phyloP scores from a whole-genome alignment of 2,888 invertebrate genomes.

The Cacoxenus indagator region DNA sequence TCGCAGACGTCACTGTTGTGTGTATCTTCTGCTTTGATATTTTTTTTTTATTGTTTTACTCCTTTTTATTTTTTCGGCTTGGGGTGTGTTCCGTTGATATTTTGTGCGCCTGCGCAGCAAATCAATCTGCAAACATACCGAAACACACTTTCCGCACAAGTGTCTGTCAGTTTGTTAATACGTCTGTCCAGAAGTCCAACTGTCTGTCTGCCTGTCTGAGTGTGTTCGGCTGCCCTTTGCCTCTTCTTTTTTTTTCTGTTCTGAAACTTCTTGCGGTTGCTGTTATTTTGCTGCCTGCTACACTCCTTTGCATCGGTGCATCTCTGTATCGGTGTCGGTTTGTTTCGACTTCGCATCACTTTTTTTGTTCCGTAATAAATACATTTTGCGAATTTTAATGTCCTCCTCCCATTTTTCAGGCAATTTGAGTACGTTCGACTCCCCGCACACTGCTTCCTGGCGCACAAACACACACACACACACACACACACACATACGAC shows the following conservation, averaged over 20 bases:
- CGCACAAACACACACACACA: slow-evolving; percentile 26
- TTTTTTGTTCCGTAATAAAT: slow-evolving; percentile 64
- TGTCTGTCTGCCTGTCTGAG: not conserved
- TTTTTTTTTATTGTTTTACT: not conserved
- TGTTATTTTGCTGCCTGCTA: not conserved
- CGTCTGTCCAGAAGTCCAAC: too few species aligned
- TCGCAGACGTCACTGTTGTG: slow-evolving; percentile 50
- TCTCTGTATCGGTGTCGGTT: slow-evolving; percentile 11
- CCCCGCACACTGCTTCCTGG: slow-evolving; percentile 11
- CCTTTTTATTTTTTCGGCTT: too few species aligned
- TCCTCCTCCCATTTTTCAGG: slow-evolving; percentile 66
- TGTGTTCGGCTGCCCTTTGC: not conserved
- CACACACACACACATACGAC: slow-evolving; percentile 7
- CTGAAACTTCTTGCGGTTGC: not conserved
- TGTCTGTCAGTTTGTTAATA: slow-evolving; percentile 33
- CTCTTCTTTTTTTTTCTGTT: slow-evolving; percentile 34
- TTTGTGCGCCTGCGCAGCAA: slow-evolving; percentile 57
- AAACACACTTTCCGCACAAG: slow-evolving; percentile 43
- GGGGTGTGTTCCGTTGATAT: slow-evolving; percentile 19
- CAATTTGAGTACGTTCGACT: slow-evolving; percentile 54
- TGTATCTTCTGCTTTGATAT: not conserved
- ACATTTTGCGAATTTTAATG: slow-evolving; percentile 68
- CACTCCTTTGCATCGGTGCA: not conserved
- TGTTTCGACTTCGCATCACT: slow-evolving; percentile 54
- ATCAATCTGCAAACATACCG: slow-evolving; percentile 63